Percentiles rank a stretch among this genome's conserved stretches.
phyloP scores from a whole-genome alignment of 2,797 vertebrate genomes.

The Oceanodroma leucorhoa region DNA sequence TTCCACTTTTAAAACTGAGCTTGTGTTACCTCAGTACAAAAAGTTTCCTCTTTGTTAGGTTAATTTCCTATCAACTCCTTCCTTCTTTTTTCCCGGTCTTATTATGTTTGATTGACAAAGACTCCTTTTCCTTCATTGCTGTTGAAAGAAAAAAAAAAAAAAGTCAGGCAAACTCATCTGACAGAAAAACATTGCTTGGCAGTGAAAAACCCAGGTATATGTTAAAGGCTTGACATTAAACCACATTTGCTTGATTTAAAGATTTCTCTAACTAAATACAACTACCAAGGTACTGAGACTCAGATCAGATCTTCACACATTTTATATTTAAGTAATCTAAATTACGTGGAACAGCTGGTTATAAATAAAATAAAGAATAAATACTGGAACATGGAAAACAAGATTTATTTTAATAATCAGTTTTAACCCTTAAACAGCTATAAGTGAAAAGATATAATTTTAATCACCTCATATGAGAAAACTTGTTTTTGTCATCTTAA shows the following conservation, averaged over 20 bases:
- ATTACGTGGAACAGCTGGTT: neutral
- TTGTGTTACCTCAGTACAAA: neutral
- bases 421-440: neutral
- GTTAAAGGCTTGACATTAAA: neutral
- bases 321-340: neutral
- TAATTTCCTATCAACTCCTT: neutral
- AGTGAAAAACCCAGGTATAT: neutral
- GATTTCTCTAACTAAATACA: neutral
- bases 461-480: neutral
- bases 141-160: neutral
- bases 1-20: neutral
- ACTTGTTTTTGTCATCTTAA: fast-evolving
- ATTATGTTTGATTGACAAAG: neutral
- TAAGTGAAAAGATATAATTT: neutral
- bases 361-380: neutral
- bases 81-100: neutral
- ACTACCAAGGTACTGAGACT: neutral
- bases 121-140: neutral
- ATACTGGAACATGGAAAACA: neutral
- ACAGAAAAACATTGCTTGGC: neutral
- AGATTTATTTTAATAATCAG: neutral
- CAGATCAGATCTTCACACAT: neutral
- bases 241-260: neutral
- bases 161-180: neutral
- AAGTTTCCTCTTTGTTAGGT: neutral